Conservation (phyloP, 1,140 invertebrate species). For the Dendrolimus punctatus region DNA sequence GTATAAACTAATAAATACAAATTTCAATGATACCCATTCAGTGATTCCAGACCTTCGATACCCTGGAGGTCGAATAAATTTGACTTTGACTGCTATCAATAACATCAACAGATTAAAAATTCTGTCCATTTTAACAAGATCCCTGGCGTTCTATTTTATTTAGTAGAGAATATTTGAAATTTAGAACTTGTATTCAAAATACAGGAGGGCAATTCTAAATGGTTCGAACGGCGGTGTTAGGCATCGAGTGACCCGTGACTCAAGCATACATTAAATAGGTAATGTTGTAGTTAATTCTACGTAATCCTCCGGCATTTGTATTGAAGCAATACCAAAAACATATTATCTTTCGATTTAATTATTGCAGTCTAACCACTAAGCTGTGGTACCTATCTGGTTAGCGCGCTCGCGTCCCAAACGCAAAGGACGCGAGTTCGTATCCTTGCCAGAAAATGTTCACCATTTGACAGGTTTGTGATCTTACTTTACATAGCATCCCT, state of each 20-base stretch:
- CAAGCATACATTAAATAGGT: constrained; percentile 63
- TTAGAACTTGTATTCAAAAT: not conserved
- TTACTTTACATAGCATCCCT: too few species aligned
- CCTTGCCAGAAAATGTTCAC: too few species aligned
- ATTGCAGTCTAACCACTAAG: too few species aligned
- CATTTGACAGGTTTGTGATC: too few species aligned
- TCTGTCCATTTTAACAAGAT: constrained; percentile 23
- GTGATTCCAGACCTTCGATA: constrained; percentile 20
- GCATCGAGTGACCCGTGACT: constrained; percentile 46
- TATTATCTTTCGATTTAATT: too few species aligned
- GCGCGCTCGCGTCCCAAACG: too few species aligned
- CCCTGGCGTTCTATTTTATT: constrained; percentile 5
- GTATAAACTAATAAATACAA: too few species aligned
- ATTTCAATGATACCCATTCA: constrained; percentile 2
- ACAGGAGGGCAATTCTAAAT: constrained; percentile 27
- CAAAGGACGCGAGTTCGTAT: too few species aligned
- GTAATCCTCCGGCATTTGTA: constrained; percentile 35
- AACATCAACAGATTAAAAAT: constrained; percentile 15
- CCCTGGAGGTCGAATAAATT: constrained; percentile 37
- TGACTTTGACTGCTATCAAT: constrained; percentile 15
- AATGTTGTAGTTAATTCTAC: constrained; percentile 31
- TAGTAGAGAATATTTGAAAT: not conserved
- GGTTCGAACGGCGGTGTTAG: constrained; percentile 23
- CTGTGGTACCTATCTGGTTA: too few species aligned
- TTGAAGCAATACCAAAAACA: constrained; percentile 18